Evolutionary conservation across 2,797 vertebrate species (phyloP).

Genomic region (Pteronotus mesoamericanus): DNA sequence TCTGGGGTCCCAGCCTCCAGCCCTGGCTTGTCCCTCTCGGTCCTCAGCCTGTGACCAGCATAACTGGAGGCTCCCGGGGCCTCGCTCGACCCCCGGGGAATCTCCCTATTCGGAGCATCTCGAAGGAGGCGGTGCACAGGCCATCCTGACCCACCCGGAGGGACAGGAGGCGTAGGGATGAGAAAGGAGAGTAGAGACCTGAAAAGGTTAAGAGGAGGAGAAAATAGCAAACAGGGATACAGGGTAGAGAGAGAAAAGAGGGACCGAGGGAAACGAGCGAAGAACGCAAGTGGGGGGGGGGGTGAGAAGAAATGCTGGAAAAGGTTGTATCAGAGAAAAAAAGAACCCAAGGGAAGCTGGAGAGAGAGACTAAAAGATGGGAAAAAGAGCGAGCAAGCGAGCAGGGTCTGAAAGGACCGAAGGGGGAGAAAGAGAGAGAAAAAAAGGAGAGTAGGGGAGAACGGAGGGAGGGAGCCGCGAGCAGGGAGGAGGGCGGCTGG

Average conservation of each 20-base stretch:
- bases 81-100: too few relatives aligned
- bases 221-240: background rate
- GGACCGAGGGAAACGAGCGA: background rate
- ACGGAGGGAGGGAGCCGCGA: background rate
- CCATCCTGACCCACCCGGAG: background rate
- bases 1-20: background rate
- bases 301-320: background rate
- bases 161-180: background rate
- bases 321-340: background rate
- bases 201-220: background rate
- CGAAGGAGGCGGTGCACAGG: background rate
- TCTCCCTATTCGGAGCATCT: rapidly evolving
- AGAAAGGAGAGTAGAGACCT: background rate
- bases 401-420: background rate
- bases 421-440: background rate
- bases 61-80: background rate
- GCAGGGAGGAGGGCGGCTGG: background rate
- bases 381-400: background rate
- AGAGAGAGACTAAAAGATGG: background rate
- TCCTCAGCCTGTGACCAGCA: background rate
- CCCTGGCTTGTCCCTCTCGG: background rate
- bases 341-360: background rate
- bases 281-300: background rate
- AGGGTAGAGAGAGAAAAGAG: background rate
- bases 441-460: background rate